Evolutionary conservation across 1,140 invertebrate species (phyloP), one percentile per base, ranked within the genome.

Genomic region (Aethina tumida): DNA sequence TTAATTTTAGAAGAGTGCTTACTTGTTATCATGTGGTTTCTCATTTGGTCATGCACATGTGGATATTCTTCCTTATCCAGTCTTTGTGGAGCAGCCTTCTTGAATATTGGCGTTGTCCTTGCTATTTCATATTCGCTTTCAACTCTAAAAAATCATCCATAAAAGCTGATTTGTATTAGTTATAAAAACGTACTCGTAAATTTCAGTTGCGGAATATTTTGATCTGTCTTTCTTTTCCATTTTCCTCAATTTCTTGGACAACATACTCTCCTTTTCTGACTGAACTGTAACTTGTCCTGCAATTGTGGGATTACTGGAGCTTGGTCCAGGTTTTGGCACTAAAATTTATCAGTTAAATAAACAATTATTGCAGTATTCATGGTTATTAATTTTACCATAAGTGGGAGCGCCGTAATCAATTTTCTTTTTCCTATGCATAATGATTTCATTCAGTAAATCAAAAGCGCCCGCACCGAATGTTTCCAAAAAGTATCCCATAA

Each of bases 401-500:
- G 30, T 20, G 12, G 39, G 15, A 2, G 34, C 39, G 8, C 36
- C 31, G 30, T 45, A 56, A 41, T 55, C 43, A 9, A 57, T 51
- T 25, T 40, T 75, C 26, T 70, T 68, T 12, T 68, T 57, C 39
- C 83, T 68, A 59, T 92, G 73, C 52, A 79, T 68, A 5, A 96
- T 66, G 31, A 95, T 64, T 28, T 77, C 74, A 52, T 79, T 72
- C 29, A 94, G 84, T 22, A 95, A 70, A 51, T 90, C 84, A 60
- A 96, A 84, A 48, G 85, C 68, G 49, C 93, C 85, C 65, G 82
- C 91, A 4, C 92, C 88, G 35, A 86, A 67, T 12, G 94, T 61
- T 48, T 95, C 90, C 64, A 94, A 83, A 5, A 97, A 61, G 60
- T 91, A 86, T 65, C 82, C 85, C 57, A 93, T 83, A 38, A 91